Evolutionary conservation across 1,140 invertebrate species (phyloP).

Genomic region (Drosophila nigromelanica): DNA sequence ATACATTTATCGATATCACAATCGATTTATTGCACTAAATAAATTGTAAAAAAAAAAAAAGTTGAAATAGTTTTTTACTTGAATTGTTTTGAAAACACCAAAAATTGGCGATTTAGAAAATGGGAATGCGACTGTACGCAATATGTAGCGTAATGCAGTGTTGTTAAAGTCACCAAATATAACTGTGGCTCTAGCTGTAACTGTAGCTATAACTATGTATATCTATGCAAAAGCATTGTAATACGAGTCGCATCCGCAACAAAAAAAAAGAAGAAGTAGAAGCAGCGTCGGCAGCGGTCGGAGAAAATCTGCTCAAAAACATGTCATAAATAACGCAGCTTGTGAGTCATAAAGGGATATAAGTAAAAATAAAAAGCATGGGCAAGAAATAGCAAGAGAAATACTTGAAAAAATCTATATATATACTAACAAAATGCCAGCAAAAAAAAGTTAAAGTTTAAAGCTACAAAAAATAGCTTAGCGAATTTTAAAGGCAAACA

Average conservation of each 20-base stretch:
- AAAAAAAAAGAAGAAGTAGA: background rate
- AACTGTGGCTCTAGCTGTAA: background rate
- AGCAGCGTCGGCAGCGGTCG: background rate
- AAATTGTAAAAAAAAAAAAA: no score
- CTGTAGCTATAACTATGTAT: slow-evolving; percentile 10
- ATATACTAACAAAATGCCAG: background rate
- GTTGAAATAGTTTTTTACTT: no score
- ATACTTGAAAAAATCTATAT: slow-evolving; percentile 1
- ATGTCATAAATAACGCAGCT: slow-evolving; percentile 70
- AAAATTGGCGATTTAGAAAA: background rate
- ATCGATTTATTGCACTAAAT: no score
- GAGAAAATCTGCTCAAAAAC: slow-evolving; percentile 30
- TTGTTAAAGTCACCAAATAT: slow-evolving; percentile 1
- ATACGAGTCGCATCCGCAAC: slow-evolving; percentile 12
- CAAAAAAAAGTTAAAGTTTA: slow-evolving; percentile 8
- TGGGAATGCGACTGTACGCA: background rate
- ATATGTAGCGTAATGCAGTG: background rate
- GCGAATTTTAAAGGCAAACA: slow-evolving; percentile 17
- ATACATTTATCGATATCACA: no score
- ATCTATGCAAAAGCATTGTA: slow-evolving; percentile 12
- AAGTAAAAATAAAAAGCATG: background rate
- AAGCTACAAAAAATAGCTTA: slow-evolving; percentile 1
- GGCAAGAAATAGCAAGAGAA: slow-evolving; percentile 2
- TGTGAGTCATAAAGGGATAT: slow-evolving; percentile 43
- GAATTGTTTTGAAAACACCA: background rate